Evolutionary conservation across 64 coral and sea anemone species (phyloP).

Genomic region (Orbicella faveolata): DNA sequence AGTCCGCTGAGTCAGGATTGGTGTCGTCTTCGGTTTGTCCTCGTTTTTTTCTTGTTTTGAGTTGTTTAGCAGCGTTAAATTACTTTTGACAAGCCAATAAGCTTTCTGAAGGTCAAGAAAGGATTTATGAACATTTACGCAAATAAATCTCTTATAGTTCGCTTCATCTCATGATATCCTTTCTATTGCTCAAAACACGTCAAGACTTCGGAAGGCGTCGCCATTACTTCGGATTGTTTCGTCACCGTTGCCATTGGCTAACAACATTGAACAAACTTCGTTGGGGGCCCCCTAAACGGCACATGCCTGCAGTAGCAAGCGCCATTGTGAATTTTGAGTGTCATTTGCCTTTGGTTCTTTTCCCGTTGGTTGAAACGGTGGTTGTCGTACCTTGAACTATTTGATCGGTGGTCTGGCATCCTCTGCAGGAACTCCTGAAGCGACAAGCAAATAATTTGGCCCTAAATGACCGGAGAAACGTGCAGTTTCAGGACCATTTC

Average conservation of each 20-base stretch:
- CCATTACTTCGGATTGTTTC: constrained; percentile 72
- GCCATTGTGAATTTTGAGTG: constrained; percentile 99
- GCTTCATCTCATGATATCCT: not conserved
- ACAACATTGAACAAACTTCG: constrained; percentile 96
- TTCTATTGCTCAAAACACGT: not conserved
- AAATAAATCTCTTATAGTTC: not conserved
- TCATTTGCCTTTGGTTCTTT: constrained; percentile 68
- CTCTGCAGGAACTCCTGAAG: constrained; percentile 31
- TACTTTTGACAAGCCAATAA: not conserved
- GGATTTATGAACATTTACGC: no score
- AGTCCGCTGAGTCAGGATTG: constrained; percentile 33
- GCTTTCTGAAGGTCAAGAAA: not conserved
- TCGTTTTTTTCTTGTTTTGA: not conserved
- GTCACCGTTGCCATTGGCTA: constrained; percentile 98
- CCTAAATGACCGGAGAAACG: constrained; percentile 81
- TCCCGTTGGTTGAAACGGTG: constrained; percentile 54
- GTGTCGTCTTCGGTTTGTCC: constrained; percentile 4
- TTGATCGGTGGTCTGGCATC: constrained; percentile 50
- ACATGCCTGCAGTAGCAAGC: constrained; percentile 97
- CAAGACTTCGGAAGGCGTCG: constrained; percentile 42
- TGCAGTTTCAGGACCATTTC: constrained; percentile 87
- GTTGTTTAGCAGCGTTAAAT: not conserved
- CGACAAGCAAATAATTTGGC: constrained; percentile 51
- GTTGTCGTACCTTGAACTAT: constrained; percentile 2
- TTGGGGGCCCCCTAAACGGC: constrained; percentile 86